Evolutionary conservation across 1,140 invertebrate genomes (phyloP).

Genomic region (Anoplophora glabripennis): DNA sequence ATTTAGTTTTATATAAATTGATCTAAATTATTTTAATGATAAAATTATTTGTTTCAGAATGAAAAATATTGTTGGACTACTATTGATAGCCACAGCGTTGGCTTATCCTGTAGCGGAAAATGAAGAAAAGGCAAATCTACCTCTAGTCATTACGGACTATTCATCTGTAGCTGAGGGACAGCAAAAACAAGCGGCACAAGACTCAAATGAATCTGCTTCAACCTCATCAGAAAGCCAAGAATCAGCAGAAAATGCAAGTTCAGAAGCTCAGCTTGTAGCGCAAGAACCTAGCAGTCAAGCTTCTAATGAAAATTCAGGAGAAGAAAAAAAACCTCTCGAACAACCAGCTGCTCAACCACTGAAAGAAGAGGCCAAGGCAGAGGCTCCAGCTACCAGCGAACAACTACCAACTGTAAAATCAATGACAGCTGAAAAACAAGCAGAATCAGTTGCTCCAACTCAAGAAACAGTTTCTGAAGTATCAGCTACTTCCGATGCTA

Average conservation of each 20-base stretch:
- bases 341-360: conserved; percentile 9
- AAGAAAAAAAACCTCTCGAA: conserved; percentile 21
- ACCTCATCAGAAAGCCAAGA: conserved; percentile 12
- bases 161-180: conserved; percentile 43
- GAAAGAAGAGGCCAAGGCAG: conserved; percentile 19
- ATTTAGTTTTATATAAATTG: background rate
- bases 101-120: conserved; percentile 44
- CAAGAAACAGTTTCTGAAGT: conserved; percentile 21
- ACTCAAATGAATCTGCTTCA: background rate
- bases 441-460: conserved; percentile 20
- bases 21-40: background rate
- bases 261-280: background rate
- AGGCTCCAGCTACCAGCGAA: background rate
- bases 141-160: conserved; percentile 48
- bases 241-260: conserved; percentile 9
- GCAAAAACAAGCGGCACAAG: conserved; percentile 19
- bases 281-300: background rate
- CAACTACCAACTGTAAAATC: conserved; percentile 16
- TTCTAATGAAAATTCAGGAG: background rate
- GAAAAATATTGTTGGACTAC: conserved; percentile 45
- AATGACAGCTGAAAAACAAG: conserved; percentile 7
- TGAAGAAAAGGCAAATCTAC: conserved; percentile 43
- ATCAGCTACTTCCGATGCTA: conserved; percentile 13
- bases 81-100: conserved; percentile 41
- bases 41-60: conserved; percentile 43